Base-by-base conservation (phyloP, 2,113 vertebrate genomes). In the Puffinus mauretanicus region DNA sequence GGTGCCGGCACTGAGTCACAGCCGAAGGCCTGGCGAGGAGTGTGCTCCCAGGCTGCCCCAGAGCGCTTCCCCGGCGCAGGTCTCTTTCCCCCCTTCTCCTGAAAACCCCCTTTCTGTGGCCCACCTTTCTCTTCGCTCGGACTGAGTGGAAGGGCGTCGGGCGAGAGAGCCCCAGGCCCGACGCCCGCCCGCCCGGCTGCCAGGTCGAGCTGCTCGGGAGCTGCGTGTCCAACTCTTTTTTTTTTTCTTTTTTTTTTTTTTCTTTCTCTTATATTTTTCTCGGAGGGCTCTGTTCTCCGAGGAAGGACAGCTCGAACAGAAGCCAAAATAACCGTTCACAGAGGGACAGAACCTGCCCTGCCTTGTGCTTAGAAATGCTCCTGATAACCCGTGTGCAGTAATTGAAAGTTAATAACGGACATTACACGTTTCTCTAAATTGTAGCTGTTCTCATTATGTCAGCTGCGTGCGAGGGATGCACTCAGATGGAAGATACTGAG, bases 51-150 rank as follows among this genome's bases (percentile, higher is more conserved):
- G 19, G 25, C 42, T 21, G 32, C 24, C 27, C 11, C 1, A 25
- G 1, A 13, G 8, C 24, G 24, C 19, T 40, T 11, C 26, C 15
- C 18, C 8, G 18, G 22, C 13, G 12, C 16, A 3, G 11, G 5
- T 10, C 32, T 29, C 5, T 2, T 22, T 2, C 2, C 4, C 1
- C 13, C 0, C 0, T 10, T 38, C 16, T 0, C 2, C 20, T 20
- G 8, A 54, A 51, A 57, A 10, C 1, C 24, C 4, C 2, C 3
- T 34, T 16, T 25, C 9, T 18, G 15, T 5, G 34, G 26, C 29
- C 27, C 18, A 0, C 4, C 9, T 34, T 3, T 55, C 25, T 27
- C 5, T 15, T 51, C 16, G 6, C 12, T 46, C 4, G 3, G 24
- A 1, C 18, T 13, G 25, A 10, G 15, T 19, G 25, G 12, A 16